phyloP scores from a whole-genome alignment of 2,888 invertebrate genomes.

The Ischnura elegans region DNA sequence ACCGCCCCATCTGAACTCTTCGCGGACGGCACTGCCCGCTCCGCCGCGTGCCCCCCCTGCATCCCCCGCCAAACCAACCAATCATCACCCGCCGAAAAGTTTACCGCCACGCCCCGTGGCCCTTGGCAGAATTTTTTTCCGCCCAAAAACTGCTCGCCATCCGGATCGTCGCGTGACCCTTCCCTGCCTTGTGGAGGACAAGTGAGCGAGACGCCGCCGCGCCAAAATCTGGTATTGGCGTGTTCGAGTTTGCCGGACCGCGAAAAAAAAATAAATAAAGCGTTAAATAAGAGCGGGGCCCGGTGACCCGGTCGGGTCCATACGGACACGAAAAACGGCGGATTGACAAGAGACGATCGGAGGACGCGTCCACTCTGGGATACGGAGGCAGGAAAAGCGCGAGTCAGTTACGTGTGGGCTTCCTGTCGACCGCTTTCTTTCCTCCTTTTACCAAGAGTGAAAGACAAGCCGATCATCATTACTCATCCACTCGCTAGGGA shows the following conservation, averaged over 20 bases:
- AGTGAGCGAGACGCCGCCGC: constrained; percentile 26
- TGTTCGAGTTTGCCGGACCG: constrained; percentile 60
- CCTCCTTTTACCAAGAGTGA: not conserved
- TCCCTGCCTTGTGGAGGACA: constrained; percentile 22
- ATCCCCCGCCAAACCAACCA: not conserved
- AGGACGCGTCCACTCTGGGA: not conserved
- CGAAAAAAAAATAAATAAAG: too few species aligned
- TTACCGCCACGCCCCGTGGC: constrained; percentile 38
- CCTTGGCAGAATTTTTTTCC: not conserved
- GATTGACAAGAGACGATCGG: constrained; percentile 12
- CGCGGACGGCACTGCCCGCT: not conserved
- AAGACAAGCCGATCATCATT: not conserved
- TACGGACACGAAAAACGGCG: constrained; percentile 32
- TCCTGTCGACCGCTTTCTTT: not conserved
- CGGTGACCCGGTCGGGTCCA: constrained; percentile 39
- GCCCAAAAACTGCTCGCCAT: constrained; percentile 50
- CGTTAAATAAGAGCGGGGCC: constrained; percentile 54
- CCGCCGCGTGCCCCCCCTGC: not conserved
- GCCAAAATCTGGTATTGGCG: constrained; percentile 48
- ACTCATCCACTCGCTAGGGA: not conserved
- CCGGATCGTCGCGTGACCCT: constrained; percentile 65
- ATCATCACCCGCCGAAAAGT: not conserved
- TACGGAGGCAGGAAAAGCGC: not conserved
- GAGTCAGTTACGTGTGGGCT: not conserved
- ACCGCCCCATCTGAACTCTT: not conserved